Conservation (phyloP, 2,113 vertebrate genomes). For the Carettochelys insculpta region DNA sequence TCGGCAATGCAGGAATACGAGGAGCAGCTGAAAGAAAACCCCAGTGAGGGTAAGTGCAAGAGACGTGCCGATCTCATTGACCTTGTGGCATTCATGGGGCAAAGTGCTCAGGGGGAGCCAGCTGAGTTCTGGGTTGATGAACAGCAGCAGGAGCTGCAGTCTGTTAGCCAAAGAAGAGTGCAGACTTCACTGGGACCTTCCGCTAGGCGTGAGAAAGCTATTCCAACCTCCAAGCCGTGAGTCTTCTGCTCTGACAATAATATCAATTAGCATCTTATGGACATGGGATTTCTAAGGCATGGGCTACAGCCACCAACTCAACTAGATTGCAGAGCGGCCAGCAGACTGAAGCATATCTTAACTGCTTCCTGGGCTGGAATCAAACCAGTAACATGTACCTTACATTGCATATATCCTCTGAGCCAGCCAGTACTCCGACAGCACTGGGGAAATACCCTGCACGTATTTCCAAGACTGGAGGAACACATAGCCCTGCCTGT, state of each 20-base stretch:
- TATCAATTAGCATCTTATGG: neutral
- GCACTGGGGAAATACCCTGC: neutral
- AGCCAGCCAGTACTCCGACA: neutral
- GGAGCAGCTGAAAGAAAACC: constrained; percentile 94
- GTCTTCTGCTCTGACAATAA: neutral
- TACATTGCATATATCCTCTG: neutral
- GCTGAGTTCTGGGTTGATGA: neutral
- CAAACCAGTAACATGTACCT: neutral
- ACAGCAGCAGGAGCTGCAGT: neutral
- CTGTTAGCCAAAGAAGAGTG: neutral
- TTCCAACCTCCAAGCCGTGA: neutral
- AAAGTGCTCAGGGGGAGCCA: neutral
- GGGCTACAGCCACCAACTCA: neutral
- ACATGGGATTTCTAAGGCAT: neutral
- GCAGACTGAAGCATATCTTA: neutral
- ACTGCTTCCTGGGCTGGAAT: neutral
- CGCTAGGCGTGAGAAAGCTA: neutral
- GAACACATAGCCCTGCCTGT: neutral
- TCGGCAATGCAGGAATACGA: constrained; percentile 95
- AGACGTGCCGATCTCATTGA: neutral
- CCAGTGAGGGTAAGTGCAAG: constrained; percentile 85
- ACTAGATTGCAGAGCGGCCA: neutral
- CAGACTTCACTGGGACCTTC: neutral
- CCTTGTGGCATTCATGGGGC: neutral
- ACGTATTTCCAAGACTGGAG: neutral